phyloP scores from a whole-genome alignment of 2,888 invertebrate genomes.

The Axea sp. region DNA sequence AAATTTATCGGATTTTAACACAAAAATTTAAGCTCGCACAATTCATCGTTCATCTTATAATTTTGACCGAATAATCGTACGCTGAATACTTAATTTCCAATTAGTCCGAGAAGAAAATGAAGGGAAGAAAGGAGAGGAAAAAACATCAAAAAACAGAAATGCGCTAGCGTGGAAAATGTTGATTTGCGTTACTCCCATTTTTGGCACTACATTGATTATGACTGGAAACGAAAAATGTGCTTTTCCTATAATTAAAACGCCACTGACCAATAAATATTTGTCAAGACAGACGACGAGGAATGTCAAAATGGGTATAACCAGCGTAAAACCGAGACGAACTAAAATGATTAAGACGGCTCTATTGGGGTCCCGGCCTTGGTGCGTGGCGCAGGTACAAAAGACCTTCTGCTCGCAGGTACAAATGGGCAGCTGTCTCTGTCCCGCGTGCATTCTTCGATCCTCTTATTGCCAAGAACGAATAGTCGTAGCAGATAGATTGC shows the following conservation, averaged over 20 bases:
- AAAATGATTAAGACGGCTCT: slow-evolving; percentile 49
- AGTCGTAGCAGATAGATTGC: slow-evolving; percentile 32
- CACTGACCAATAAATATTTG: slow-evolving; percentile 30
- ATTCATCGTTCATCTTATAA: too few species aligned
- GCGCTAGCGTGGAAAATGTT: too few species aligned
- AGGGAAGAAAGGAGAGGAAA: too few species aligned
- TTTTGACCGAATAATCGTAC: too few species aligned
- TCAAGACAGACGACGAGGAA: background rate
- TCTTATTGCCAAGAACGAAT: slow-evolving; percentile 31
- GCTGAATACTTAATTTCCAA: too few species aligned
- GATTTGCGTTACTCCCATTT: too few species aligned
- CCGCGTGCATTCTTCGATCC: slow-evolving; percentile 44
- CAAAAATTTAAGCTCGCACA: too few species aligned
- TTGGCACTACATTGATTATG: too few species aligned
- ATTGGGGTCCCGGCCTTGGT: slow-evolving; percentile 25
- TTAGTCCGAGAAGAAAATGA: too few species aligned
- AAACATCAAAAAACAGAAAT: too few species aligned
- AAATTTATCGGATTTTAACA: too few species aligned
- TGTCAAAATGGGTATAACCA: slow-evolving; percentile 23
- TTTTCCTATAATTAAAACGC: slow-evolving; percentile 45
- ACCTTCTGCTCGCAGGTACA: slow-evolving; percentile 39
- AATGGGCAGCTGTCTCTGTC: slow-evolving; percentile 45
- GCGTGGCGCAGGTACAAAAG: slow-evolving; percentile 44
- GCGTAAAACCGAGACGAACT: slow-evolving; percentile 46
- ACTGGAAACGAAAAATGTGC: too few species aligned